Base-by-base conservation (phyloP, 2,888 invertebrate genomes). In the Aradus depressus region DNA sequence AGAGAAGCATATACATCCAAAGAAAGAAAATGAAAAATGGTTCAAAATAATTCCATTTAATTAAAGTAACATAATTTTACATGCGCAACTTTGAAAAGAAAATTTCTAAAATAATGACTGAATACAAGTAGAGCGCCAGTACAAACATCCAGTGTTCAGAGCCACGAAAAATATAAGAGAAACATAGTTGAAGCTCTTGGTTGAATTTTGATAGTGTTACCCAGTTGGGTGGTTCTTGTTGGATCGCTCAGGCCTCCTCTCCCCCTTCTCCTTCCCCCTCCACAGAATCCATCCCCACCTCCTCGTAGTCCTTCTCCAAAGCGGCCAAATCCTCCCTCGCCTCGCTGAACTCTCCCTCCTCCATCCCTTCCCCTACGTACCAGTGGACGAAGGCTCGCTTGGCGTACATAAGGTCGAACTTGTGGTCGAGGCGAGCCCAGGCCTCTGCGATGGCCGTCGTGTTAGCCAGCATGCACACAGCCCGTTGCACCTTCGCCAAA, bases 221-320 rank as follows among this genome's bases (percentile, higher is more conserved):
- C n/a, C n/a, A n/a, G n/a, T n/a, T n/a, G n/a, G n/a, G n/a, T n/a
- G n/a, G n/a, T n/a, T n/a, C n/a, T n/a, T n/a, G n/a, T n/a, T n/a
- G n/a, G n/a, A n/a, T n/a, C 31, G 25, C 10, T 22, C 80, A 83
- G 69, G 81, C 83, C 71, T 85, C 84, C 64, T 85, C 86, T 60
- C 79, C 84, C 64, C 84, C 84, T 65, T 84, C 84, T 60, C 80
- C 83, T 65, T 84, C 84, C 49, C 80, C 84, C 67, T 85, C 85
- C 55, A 81, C 81, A 62, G 84, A 84, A 72, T 86, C 86, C 81
- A 84, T 83, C 68, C 84, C 86, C 65, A 87, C 87, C 70, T 87
- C 87, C 71, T 86, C 84, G 71, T 87, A 83, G 63, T 84, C 87
- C 74, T 87, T 87, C 73, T 87, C 87, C 53, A 88, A 75, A 8